Evolutionary conservation across 2,113 vertebrate species (phyloP), one percentile per base, ranked within the genome.

Genomic region (Carassius gibelio): DNA sequence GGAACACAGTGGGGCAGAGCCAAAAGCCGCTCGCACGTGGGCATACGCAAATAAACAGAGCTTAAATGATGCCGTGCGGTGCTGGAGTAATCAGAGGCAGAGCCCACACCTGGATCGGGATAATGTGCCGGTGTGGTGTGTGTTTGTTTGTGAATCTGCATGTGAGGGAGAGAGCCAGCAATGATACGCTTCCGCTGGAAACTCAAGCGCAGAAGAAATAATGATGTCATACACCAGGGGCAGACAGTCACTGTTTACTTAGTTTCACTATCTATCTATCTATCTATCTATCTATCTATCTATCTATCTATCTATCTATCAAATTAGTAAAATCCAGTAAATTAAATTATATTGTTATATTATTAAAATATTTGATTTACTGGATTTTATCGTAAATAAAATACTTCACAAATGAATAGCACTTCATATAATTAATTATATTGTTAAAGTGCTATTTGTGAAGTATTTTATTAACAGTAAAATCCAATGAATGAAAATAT

Each of bases 91-190:
- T 83, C 76, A 83, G 48, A 85, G 48, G 13, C 5, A 68, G 80
- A 59, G 86, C 87, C 84, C 82, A 83, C 75, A 83, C 79, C 83
- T 66, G 48, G 87, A 59, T 52, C 45, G 62, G 57, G 66, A 50
- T 76, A 71, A 77, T 23, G 75, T 3, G 14, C 42, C 50, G 66
- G 34, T 55, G 75, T 77, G 87, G 74, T 9, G 55, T 38, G 48
- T 3, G 61, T 5, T 57, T 79, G 77, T 84, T 62, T 84, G 82
- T 62, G 82, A 75, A 62, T 84, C 69, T 75, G 69, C 34, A n/a
- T 72, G 81, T 71, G 57, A 83, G 52, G 45, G 15, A 81, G 72
- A 81, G 50, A 5, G 23, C 57, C 19, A 48, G 85, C 21, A 4
- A 50, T 68, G 75, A 87, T 85, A 34, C 4, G 61, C 59, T 84